A percentile compares a stretch with the other conserved stretches of the same genome.
Evolutionary conservation across 2,888 invertebrate species (phyloP).

Genomic region (Caenorhabditis becei): DNA sequence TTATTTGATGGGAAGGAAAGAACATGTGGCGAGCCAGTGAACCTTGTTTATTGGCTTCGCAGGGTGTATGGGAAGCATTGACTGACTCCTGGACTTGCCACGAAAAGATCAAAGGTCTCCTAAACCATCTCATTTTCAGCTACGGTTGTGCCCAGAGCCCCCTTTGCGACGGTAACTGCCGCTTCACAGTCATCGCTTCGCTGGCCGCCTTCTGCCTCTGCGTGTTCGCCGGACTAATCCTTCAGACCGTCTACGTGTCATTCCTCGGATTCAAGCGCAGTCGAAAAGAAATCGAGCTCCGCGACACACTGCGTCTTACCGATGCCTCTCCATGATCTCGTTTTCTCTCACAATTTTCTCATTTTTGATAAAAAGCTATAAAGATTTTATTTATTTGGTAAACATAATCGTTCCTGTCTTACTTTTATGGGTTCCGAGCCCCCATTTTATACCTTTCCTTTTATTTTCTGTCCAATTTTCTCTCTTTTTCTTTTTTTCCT

Average conservation of each 20-base stretch:
- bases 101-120: neutral
- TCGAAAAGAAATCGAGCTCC: constrained; percentile 35
- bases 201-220: constrained; percentile 31
- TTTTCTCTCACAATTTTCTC: neutral
- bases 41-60: constrained; percentile 6
- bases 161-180: constrained; percentile 35
- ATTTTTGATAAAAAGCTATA: neutral
- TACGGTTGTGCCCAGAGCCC: constrained; percentile 44
- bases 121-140: too few relatives aligned
- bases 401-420: too few relatives aligned
- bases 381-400: too few relatives aligned
- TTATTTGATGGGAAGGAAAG: neutral
- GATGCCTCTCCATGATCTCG: constrained; percentile 9
- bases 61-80: too few relatives aligned
- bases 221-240: constrained; percentile 29
- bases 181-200: constrained; percentile 36
- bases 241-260: constrained; percentile 34
- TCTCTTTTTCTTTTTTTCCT: neutral
- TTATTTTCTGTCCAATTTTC: neutral
- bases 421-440: constrained; percentile 2
- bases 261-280: constrained; percentile 31
- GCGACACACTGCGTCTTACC: constrained; percentile 33
- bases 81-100: too few relatives aligned
- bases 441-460: neutral
- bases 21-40: constrained; percentile 15